phyloP scores from a whole-genome alignment of 2,888 invertebrate genomes.

The Cheilosia variabilis region DNA sequence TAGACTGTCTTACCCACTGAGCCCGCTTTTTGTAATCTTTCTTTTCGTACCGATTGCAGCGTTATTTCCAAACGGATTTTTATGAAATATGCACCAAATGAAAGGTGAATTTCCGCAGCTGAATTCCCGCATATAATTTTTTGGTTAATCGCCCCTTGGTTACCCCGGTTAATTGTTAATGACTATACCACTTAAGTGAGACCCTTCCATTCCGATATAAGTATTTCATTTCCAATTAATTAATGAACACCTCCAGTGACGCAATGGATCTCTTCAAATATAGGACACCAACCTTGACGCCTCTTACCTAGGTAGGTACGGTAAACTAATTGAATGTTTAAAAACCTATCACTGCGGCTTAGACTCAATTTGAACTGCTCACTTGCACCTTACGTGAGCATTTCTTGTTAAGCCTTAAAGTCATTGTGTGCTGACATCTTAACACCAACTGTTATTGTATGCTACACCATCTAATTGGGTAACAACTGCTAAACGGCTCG shows the following conservation, averaged over 20 bases:
- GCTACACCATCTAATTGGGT: constrained; percentile 57
- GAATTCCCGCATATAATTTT: too few relatives aligned
- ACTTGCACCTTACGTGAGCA: constrained; percentile 26
- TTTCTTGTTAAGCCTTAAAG: constrained; percentile 32
- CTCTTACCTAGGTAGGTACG: not conserved
- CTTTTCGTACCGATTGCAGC: too few relatives aligned
- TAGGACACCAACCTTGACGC: constrained; percentile 43
- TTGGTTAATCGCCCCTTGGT: too few relatives aligned
- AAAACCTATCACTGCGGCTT: constrained; percentile 24
- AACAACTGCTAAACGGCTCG: constrained; percentile 47
- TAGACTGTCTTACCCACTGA: too few relatives aligned
- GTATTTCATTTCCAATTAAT: not conserved
- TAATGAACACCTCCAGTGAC: not conserved
- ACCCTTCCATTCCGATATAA: too few relatives aligned
- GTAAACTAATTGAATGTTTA: constrained; percentile 54
- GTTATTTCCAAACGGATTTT: too few relatives aligned
- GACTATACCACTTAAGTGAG: too few relatives aligned
- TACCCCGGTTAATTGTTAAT: too few relatives aligned
- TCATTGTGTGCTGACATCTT: constrained; percentile 52
- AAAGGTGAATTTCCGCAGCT: too few relatives aligned
- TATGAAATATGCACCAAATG: too few relatives aligned
- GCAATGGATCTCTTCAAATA: constrained; percentile 5
- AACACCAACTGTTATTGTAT: constrained; percentile 37
- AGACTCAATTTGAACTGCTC: constrained; percentile 6
- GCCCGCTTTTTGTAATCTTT: too few relatives aligned